Base-by-base conservation (phyloP, 2,888 invertebrate genomes). In the Spodoptera exigua region DNA sequence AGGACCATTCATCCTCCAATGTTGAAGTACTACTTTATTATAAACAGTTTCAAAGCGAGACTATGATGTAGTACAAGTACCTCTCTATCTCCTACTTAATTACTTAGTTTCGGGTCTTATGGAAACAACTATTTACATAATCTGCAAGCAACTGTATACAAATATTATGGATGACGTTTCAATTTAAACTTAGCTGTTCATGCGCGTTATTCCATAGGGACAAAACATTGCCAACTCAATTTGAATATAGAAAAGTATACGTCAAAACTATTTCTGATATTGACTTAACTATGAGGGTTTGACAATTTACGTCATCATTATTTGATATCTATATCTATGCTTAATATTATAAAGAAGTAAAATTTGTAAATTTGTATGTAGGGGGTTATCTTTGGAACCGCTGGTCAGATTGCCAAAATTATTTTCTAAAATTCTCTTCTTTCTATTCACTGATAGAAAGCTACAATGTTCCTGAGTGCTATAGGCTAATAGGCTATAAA, bases 191-290 rank as follows among this genome's bases (percentile, higher is more conserved):
- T 64, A 11, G 41, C 12, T 49, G 18, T 65, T 58, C 41, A 58
- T 58, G 47, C 52, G 47, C 49, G 43, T 55, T 59, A 66, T 70
- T 74, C 72, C 72, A 53, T 48, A 4, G 69, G 69, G 78, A 61
- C 41, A 35, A 55, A 67, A 75, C 39, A 58, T 75, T 67, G 66
- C 40, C 57, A 76, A 78, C 71, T 70, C 61, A 61, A 80, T 80
- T 78, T 73, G 58, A 78, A 76, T 79, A 9, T 80, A 62, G 59
- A 49, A 72, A 77, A 77, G 61, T 61, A 62, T 45, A 67, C 61
- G 49, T 65, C 61, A 48, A 64, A 64, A 59, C 57, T 56, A 59
- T 51, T 61, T 65, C 53, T 69, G 51, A 62, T 59, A 53, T 62
- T 67, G 34, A 44, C 44, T 63, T 60, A 68, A 55, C 37, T 47